phyloP scores from a whole-genome alignment of 2,888 invertebrate species.

The Nemotelus nigrinus region DNA sequence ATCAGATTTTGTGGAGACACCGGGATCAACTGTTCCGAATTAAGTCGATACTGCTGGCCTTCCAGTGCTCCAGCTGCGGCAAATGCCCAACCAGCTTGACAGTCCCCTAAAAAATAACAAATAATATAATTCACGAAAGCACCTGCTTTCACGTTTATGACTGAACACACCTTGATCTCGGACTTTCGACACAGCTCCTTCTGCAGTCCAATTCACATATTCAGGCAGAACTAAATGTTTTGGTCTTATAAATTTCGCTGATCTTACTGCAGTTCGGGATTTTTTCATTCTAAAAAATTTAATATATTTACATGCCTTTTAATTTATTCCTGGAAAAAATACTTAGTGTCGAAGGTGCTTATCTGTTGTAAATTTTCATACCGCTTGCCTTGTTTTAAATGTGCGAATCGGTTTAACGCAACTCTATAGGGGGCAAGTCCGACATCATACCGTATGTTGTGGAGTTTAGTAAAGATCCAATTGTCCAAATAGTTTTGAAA shows the following conservation, averaged over 20 bases:
- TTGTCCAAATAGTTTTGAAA: constrained; percentile 26
- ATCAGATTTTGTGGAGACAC: constrained; percentile 84
- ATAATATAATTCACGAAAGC: too few species aligned
- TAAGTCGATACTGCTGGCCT: constrained; percentile 39
- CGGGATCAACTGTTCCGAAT: constrained; percentile 28
- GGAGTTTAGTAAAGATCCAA: neutral
- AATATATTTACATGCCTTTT: too few species aligned
- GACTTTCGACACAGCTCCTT: constrained; percentile 39
- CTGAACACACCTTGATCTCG: constrained; percentile 43
- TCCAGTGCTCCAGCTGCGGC: constrained; percentile 49
- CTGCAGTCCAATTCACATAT: constrained; percentile 34
- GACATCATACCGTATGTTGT: neutral
- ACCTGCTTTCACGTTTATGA: too few species aligned
- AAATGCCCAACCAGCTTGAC: constrained; percentile 50
- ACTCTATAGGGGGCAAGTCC: constrained; percentile 3
- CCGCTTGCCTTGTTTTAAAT: neutral
- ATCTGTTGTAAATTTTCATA: neutral
- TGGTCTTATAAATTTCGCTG: constrained; percentile 21
- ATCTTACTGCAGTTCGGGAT: neutral
- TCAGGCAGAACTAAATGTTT: constrained; percentile 26
- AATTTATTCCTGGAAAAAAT: too few species aligned
- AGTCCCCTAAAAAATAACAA: constrained; percentile 4
- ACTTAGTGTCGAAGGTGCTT: too few species aligned
- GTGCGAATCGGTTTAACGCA: constrained; percentile 23
- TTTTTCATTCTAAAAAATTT: neutral